A percentile compares a stretch with the other conserved stretches of the same genome.
phyloP scores from a whole-genome alignment of 2,888 invertebrate species.

The Coelopa pilipes region DNA sequence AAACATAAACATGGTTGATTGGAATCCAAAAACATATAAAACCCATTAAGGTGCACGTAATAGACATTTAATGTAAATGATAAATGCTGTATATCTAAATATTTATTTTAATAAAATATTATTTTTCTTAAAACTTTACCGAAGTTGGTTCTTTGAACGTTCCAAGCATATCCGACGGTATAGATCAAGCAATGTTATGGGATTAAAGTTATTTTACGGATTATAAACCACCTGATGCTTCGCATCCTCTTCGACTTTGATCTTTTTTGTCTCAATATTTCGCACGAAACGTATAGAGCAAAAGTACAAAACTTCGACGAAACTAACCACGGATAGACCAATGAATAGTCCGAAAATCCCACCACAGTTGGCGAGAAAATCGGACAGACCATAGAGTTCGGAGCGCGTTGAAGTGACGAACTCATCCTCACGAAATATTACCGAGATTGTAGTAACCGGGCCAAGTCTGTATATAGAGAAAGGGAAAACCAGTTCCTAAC shows the following conservation, averaged over 20 bases:
- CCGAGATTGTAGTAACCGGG: no score
- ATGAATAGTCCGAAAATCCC: no score
- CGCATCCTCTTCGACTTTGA: not conserved
- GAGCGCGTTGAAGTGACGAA: no score
- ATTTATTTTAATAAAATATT: constrained; percentile 38
- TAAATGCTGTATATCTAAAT: constrained; percentile 34
- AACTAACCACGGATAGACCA: no score
- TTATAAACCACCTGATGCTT: not conserved
- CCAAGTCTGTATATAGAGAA: no score
- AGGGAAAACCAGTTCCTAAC: no score
- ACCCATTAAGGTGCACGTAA: constrained; percentile 11
- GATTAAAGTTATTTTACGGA: not conserved
- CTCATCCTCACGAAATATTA: no score
- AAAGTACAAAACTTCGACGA: no score
- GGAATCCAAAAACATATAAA: not conserved
- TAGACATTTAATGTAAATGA: constrained; percentile 31
- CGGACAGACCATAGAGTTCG: no score
- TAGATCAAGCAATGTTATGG: not conserved
- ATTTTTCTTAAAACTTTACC: constrained; percentile 28
- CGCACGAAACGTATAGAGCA: not conserved
- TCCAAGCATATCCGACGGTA: not conserved
- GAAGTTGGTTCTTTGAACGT: not conserved
- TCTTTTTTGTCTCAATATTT: not conserved
- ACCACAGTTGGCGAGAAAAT: no score
- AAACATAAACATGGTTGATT: not conserved